Conservation (phyloP, 1,140 invertebrate genomes). For the Cyphomyrmex costatus region DNA sequence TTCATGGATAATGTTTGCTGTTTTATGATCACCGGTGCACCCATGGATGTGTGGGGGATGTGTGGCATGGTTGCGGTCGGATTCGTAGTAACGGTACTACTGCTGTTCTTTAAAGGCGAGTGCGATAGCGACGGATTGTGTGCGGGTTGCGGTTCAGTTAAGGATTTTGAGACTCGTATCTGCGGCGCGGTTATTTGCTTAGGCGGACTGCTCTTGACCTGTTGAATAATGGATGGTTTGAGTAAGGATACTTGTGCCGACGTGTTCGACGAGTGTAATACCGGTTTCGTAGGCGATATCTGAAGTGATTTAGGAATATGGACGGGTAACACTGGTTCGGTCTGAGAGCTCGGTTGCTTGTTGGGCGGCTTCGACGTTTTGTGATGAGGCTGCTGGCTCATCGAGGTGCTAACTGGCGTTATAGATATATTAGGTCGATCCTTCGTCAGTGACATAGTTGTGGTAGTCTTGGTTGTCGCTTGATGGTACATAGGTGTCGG, state of each 20-base stretch:
- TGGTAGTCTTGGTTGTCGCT: slow-evolving; percentile 57
- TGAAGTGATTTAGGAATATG: slow-evolving; percentile 70
- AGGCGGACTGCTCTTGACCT: slow-evolving; percentile 71
- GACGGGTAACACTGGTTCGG: slow-evolving; percentile 63
- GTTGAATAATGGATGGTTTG: slow-evolving; percentile 77
- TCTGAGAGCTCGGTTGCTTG: slow-evolving; percentile 58
- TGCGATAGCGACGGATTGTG: slow-evolving; percentile 77
- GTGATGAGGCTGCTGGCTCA: slow-evolving; percentile 57
- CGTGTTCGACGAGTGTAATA: slow-evolving; percentile 56
- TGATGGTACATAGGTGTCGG: slow-evolving; percentile 73
- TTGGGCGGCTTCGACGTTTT: slow-evolving; percentile 74
- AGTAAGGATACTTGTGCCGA: slow-evolving; percentile 78
- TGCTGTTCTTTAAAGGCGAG: slow-evolving; percentile 69
- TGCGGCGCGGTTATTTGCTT: slow-evolving; percentile 79
- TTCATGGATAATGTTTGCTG: slow-evolving; percentile 68
- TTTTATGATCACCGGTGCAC: slow-evolving; percentile 71
- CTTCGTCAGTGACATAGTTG: slow-evolving; percentile 75
- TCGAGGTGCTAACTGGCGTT: slow-evolving; percentile 79
- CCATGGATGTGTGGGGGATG: slow-evolving; percentile 64
- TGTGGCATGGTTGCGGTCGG: slow-evolving; percentile 45
- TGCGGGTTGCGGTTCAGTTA: slow-evolving; percentile 80
- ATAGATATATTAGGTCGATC: slow-evolving; percentile 84
- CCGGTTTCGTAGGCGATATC: slow-evolving; percentile 65
- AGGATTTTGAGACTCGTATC: slow-evolving; percentile 81
- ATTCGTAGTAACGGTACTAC: slow-evolving; percentile 45